Conservation (phyloP, 2,888 invertebrate species). For the Ischnura elegans region DNA sequence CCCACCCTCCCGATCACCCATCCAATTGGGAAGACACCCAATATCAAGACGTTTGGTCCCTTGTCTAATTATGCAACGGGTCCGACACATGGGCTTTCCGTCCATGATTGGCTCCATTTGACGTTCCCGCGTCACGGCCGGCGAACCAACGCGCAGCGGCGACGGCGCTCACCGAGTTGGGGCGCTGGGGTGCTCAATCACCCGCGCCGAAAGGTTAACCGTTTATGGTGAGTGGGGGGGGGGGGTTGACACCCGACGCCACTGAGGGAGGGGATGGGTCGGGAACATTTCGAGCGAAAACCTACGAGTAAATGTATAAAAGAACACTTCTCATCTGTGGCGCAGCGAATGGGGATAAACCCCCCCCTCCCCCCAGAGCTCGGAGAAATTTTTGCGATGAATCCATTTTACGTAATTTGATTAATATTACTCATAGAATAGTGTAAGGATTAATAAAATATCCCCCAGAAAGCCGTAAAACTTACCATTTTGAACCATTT, state of each 20-base stretch:
- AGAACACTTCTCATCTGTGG: too few relatives aligned
- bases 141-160: not conserved
- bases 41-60: not conserved
- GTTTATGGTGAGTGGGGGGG: not conserved
- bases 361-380: too few relatives aligned
- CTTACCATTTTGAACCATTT: too few relatives aligned
- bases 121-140: not conserved
- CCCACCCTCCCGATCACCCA: too few relatives aligned
- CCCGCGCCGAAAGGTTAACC: conserved; percentile 2
- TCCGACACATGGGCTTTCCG: not conserved
- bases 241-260: not conserved
- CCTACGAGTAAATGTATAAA: too few relatives aligned
- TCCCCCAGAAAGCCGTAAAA: too few relatives aligned
- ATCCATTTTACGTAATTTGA: too few relatives aligned
- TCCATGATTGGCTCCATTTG: not conserved
- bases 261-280: not conserved
- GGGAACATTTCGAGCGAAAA: too few relatives aligned
- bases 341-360: too few relatives aligned
- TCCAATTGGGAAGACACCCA: not conserved
- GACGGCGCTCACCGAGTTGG: not conserved
- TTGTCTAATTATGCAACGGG: conserved; percentile 27
- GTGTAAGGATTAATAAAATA: too few relatives aligned
- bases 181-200: not conserved
- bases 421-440: too few relatives aligned
- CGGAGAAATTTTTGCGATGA: too few relatives aligned